Base-by-base conservation (phyloP, 2,888 invertebrate genomes). In the Mythimna ferrago region DNA sequence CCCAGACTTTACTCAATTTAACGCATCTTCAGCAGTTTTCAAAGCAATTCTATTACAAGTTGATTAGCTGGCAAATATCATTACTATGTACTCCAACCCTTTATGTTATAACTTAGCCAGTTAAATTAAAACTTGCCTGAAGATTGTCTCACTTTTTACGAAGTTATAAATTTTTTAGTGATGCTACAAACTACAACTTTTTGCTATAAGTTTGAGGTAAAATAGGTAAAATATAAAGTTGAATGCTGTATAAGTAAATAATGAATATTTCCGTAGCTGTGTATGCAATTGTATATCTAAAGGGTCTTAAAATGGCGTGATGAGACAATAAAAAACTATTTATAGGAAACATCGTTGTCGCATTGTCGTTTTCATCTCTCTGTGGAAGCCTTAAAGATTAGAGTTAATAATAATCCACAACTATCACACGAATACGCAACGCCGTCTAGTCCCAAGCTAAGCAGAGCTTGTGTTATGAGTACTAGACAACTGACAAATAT, bases 91-190 rank as follows among this genome's bases (percentile, higher is more conserved):
- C n/a, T 26, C 61, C 44, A 65, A 38, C 32, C 65, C 44, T 78
- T 64, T 73, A 61, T 54, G 11, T 65, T 32, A 26, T 21, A 64
- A 78, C 65, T 80, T 54, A 5, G 41, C 44, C 58, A 79, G 57
- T 80, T 44, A 69, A 63, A 74, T 68, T 44, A 57, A 62, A 78
- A 78, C 41, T 74, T 68, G 65, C 80, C 61, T 53, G 38, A 21
- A 41, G 6, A 62, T 62, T 19, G 56, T 44, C 41, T 2, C 4
- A 16, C 7, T 58, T 78, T 77, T 75, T 80, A 78, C 66, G 38
- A 80, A 63, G 57, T 63, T 57, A 68, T 78, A 68, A 61, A 16
- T 68, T 66, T 78, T 78, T 63, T 26, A 66, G 62, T 69, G 65
- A 38, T 32, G 61, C 19, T 32, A 61, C 61, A 5, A 2, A 77